Evolutionary conservation across 2,113 vertebrate genomes (phyloP), one percentile per base, ranked within the genome.

Genomic region (Typhlomys cinereus): DNA sequence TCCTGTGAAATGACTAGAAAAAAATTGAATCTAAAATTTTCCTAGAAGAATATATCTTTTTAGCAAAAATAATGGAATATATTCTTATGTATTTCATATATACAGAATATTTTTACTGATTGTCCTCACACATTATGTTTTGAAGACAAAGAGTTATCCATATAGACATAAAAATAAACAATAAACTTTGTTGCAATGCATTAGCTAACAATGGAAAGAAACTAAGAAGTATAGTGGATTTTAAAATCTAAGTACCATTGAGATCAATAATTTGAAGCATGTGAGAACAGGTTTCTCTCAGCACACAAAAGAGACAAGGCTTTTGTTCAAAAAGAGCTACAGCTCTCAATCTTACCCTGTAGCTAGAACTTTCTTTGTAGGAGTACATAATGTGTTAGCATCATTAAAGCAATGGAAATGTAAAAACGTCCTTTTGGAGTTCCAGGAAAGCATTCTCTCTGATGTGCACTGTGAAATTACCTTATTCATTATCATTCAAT

Each of bases 401-500:
- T 90, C 76, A 86, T 80, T 93, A 96, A 96, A 92, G 70, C 59
- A 75, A 86, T 86, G 75, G 52, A 93, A 92, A 95, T 90, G 71
- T 90, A 85, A 95, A 93, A 94, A n/a, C 69, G 48, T 86, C 85
- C 64, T 93, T 89, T 94, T 86, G 89, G 79, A 94, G 79, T 93
- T 94, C 46, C 59, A 95, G 50, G 21, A 76, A 88, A 59, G 52
- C 59, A 59, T 93, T 88, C 62, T 75, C 85, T 25, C 14, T 78
- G 57, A 94, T 86, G 54, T 70, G 34, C 48, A 83, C 44, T 48
- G 27, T 71, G 76, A 75, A 95, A 92, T 92, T 86, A 93, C 64
- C 17, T 88, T 90, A 73, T 84, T 83, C 82, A 89, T 81, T 95
- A 90, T 64, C 66, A 81, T 84, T 94, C 88, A 67, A 15, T 86